Base-by-base conservation (phyloP, 2,888 invertebrate genomes). In the Tromatobia lineatoria region DNA sequence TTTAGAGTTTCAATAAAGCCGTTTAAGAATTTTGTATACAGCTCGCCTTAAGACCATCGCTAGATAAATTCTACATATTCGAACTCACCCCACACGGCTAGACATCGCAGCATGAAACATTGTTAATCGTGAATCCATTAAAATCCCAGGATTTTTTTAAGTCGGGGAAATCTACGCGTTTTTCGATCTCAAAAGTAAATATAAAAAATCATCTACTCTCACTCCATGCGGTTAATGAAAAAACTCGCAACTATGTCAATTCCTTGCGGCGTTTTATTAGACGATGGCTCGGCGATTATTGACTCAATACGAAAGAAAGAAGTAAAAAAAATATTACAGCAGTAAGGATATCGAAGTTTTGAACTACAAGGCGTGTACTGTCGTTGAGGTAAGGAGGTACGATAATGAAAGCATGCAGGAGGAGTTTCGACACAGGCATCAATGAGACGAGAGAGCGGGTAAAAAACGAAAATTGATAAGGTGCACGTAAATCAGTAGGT, bases 1-100 rank as follows among this genome's bases (percentile, higher is more conserved):
- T 23, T 74, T 34, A 11, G 13, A 29, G 38, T 74, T 74, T 50
- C 3, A 20, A 54, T 20, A 13, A 54, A 23, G 3, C 6, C n/a
- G 11, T 57, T 57, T 25, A 13, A 23, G 25, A 15, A 57, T 57
- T 57, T 13, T 13, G 10, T 23, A 20, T 25, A 18, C 59, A 34
- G n/a, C 59, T 61, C 59, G 59, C 34, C 34, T 61, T 38, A 42
- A 20, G 15, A 3, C 34, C 18, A 38, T 11, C 42, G 7, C 11
- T 67, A 18, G 2, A 45, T 3, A 45, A 67, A 83, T 59, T 38
- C 23, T 54, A 64, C 15, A n/a, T 61, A 88, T 73, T 54, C 70
- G 57, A 89, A 94, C 95, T 95, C 94, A 95, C 95, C 95, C 94
- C 94, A 93, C 94, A 95, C 88, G 94, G 94, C 95, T 95, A 93